Evolutionary conservation across 2,113 vertebrate species (phyloP).

Genomic region (Rafetus swinhoei): DNA sequence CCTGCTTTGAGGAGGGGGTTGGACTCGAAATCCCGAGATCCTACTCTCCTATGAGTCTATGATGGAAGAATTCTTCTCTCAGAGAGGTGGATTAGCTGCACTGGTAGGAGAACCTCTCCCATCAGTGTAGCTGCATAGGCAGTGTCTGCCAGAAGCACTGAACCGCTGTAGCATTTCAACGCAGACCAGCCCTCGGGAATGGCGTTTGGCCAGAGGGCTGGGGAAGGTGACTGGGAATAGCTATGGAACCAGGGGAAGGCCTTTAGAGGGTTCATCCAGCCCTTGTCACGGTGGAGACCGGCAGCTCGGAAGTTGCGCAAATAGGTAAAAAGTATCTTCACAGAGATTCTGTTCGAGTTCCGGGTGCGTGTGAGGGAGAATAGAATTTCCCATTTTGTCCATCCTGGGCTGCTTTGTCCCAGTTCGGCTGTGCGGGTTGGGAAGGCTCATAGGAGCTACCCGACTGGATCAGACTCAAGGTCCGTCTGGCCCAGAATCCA

Average conservation of each 20-base stretch:
- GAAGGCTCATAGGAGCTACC: background rate
- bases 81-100: background rate
- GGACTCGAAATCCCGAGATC: no score
- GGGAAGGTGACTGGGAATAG: background rate
- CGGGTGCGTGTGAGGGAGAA: background rate
- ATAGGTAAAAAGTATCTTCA: rapidly evolving
- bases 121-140: background rate
- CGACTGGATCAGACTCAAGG: background rate
- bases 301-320: background rate
- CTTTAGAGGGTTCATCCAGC: background rate
- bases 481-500: background rate
- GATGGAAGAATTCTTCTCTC: background rate
- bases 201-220: background rate
- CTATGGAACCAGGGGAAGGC: background rate
- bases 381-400: background rate
- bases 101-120: background rate
- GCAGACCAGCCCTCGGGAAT: background rate
- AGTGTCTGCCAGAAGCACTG: background rate
- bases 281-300: rapidly evolving
- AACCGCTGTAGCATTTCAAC: background rate
- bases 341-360: background rate
- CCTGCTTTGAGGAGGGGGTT: no score
- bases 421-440: no score
- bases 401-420: no score
- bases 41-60: no score